phyloP scores from a whole-genome alignment of 2,888 invertebrate species.

The Tanaodytes sp. region DNA sequence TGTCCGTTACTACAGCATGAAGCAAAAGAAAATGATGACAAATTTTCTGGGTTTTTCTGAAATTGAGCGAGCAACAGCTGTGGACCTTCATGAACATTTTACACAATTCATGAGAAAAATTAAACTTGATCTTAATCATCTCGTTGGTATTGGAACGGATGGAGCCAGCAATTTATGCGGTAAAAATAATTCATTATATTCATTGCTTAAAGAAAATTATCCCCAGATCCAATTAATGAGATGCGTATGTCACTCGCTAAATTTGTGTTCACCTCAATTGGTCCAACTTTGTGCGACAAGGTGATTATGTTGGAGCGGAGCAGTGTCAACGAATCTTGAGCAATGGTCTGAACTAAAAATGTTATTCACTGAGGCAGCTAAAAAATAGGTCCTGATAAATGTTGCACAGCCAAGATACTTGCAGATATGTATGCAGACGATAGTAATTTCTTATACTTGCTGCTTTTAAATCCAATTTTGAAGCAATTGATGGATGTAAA shows the following conservation, averaged over 20 bases:
- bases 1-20: constrained; percentile 46
- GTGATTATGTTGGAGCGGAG: constrained; percentile 58
- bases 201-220: constrained; percentile 48
- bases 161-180: constrained; percentile 58
- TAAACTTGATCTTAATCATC: constrained; percentile 34
- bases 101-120: constrained; percentile 22
- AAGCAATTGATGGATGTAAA: constrained; percentile 49
- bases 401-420: constrained; percentile 52
- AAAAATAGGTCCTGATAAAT: constrained; percentile 41
- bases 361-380: constrained; percentile 49
- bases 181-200: constrained; percentile 54
- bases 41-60: constrained; percentile 46
- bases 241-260: constrained; percentile 55
- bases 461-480: constrained; percentile 55
- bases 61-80: constrained; percentile 5
- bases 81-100: constrained; percentile 16
- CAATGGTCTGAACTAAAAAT: constrained; percentile 58
- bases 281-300: constrained; percentile 9
- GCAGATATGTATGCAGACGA: constrained; percentile 52
- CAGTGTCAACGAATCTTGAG: constrained; percentile 53
- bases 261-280: constrained; percentile 19
- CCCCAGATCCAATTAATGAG: constrained; percentile 51
- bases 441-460: constrained; percentile 48
- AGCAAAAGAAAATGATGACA: constrained; percentile 26
- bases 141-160: constrained; percentile 58